Percentiles rank a stretch among this genome's conserved stretches.
Conservation (phyloP, 1,140 invertebrate genomes). For the Lepeophtheirus salmonis region DNA sequence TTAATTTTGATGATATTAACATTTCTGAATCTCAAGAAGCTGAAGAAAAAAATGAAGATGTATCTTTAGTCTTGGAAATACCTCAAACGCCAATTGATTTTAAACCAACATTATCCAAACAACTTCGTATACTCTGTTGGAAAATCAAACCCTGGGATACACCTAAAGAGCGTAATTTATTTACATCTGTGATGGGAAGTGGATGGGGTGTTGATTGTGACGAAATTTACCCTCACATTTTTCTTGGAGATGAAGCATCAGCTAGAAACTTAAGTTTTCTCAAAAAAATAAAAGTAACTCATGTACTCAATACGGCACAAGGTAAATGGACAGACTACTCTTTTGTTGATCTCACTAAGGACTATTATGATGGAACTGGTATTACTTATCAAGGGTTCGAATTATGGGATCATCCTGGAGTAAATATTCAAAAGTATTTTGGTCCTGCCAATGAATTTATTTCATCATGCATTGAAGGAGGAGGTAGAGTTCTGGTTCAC, state of each 20-base stretch:
- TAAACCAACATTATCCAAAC: neutral
- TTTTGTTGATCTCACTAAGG: conserved; percentile 10
- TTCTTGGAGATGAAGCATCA: conserved; percentile 25
- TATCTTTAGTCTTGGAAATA: neutral
- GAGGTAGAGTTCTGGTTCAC: conserved; percentile 53
- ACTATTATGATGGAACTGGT: conserved; percentile 9
- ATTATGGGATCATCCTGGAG: neutral
- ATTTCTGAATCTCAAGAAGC: conserved; percentile 6
- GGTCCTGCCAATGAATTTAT: conserved; percentile 6
- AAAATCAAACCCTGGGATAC: conserved; percentile 6
- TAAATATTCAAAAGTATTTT: neutral
- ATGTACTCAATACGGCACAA: conserved; percentile 29
- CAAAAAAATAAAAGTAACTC: conserved; percentile 27
- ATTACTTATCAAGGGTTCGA: conserved; percentile 6
- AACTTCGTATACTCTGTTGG: conserved; percentile 8
- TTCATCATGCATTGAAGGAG: neutral
- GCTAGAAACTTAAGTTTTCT: conserved; percentile 25
- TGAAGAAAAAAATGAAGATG: neutral
- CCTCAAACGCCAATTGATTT: neutral
- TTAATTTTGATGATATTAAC: conserved; percentile 1
- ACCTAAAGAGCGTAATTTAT: neutral
- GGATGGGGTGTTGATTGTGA: conserved; percentile 22
- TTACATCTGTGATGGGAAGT: neutral
- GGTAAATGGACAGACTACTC: conserved; percentile 21
- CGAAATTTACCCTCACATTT: conserved; percentile 26